A percentile compares a stretch with the other conserved stretches of the same genome.
phyloP scores from a whole-genome alignment of 2,888 invertebrate genomes.

The Entomobrya multifasciata region DNA sequence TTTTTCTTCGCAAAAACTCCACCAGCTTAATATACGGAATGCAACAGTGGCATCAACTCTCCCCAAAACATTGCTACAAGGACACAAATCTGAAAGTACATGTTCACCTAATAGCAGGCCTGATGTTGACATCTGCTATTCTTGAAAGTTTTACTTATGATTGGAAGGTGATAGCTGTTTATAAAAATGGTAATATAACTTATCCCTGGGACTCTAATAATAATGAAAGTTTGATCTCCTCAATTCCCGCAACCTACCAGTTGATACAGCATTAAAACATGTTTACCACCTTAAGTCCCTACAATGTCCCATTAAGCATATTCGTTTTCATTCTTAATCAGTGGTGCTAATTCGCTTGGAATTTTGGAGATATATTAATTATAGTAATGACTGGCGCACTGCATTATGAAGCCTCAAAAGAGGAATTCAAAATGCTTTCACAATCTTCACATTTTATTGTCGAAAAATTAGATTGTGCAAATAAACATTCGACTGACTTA shows the following conservation, averaged over 20 bases:
- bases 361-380: conserved; percentile 73
- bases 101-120: conserved; percentile 69
- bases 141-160: conserved; percentile 71
- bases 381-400: conserved; percentile 67
- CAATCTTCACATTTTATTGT: no score
- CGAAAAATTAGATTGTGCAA: no score
- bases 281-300: conserved; percentile 60
- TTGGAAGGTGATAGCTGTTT: conserved; percentile 33
- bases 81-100: no score
- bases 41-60: neutral
- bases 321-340: conserved; percentile 73
- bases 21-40: neutral
- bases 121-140: conserved; percentile 73
- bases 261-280: neutral
- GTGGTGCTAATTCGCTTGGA: conserved; percentile 74
- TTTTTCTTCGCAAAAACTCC: neutral
- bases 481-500: neutral
- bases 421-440: no score
- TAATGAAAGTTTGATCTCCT: no score
- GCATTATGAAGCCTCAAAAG: conserved; percentile 52
- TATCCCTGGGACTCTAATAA: neutral
- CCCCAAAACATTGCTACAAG: neutral
- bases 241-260: conserved; percentile 56
- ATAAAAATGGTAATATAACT: neutral
- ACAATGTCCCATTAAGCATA: conserved; percentile 59